Conservation (phyloP, 2,888 invertebrate genomes). For the Mesoligia furuncula region DNA sequence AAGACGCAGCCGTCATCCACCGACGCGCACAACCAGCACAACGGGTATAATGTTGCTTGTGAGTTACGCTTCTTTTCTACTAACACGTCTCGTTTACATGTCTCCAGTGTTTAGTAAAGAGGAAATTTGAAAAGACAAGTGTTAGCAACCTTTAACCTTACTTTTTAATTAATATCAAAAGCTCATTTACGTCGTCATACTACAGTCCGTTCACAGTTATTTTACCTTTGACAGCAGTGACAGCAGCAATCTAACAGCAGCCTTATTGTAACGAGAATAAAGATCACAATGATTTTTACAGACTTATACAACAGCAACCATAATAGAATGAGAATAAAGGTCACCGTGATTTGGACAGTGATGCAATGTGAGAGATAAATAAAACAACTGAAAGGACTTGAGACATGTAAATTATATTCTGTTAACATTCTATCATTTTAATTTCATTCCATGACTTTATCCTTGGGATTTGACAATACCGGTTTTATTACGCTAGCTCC, state of each 20-base stretch:
- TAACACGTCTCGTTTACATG: constrained; percentile 28
- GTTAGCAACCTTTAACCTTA: not conserved
- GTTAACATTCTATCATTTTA: not conserved
- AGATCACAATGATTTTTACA: not conserved
- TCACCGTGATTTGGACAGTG: not conserved
- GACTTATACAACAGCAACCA: not conserved
- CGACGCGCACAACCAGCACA: constrained; percentile 49
- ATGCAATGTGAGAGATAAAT: not conserved
- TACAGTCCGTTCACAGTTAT: not conserved
- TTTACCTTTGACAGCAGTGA: not conserved
- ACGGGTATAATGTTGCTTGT: constrained; percentile 66
- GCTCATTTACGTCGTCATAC: not conserved
- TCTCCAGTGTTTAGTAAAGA: constrained; percentile 2
- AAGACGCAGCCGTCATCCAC: constrained; percentile 65
- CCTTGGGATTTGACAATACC: not conserved
- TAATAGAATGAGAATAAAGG: not conserved
- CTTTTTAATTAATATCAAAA: not conserved
- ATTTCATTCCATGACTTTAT: not conserved
- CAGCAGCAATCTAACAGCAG: not conserved
- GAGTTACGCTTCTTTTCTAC: constrained; percentile 64
- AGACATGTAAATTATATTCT: constrained; percentile 18
- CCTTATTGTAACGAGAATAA: not conserved
- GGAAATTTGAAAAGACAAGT: not conserved
- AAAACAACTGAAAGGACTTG: not conserved
- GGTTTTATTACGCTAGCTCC: not conserved